phyloP scores from a whole-genome alignment of 2,888 invertebrate genomes.

The Sphinx pinastri region DNA sequence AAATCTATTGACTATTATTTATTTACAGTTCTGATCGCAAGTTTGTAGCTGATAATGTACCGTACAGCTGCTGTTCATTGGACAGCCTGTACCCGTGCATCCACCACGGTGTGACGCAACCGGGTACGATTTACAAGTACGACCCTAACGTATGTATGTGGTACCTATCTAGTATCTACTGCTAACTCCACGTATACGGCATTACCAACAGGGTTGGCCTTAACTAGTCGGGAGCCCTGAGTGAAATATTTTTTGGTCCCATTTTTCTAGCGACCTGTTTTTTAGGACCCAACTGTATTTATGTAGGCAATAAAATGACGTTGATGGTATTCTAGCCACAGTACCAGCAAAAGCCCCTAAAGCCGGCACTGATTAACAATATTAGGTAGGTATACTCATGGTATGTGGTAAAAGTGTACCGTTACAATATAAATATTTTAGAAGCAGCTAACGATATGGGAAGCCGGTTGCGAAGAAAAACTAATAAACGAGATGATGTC shows the following conservation, averaged over 20 bases:
- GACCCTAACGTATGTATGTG: constrained; percentile 63
- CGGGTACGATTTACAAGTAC: constrained; percentile 82
- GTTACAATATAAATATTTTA: constrained; percentile 36
- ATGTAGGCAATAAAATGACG: too few relatives aligned
- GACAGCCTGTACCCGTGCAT: constrained; percentile 82
- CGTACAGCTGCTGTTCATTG: constrained; percentile 86
- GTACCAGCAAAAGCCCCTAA: too few relatives aligned
- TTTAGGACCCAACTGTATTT: too few relatives aligned
- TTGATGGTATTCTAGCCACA: too few relatives aligned
- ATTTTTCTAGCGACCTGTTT: too few relatives aligned
- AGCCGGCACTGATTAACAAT: neutral
- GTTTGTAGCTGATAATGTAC: constrained; percentile 82
- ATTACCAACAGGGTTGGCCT: too few relatives aligned
- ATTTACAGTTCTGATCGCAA: constrained; percentile 55
- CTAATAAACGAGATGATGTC: constrained; percentile 77
- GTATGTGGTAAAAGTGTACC: neutral
- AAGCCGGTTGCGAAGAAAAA: constrained; percentile 76
- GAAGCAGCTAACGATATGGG: constrained; percentile 72
- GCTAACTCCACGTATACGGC: neutral
- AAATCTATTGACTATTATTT: neutral
- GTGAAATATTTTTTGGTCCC: too few relatives aligned
- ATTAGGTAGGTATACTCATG: neutral
- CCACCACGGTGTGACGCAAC: constrained; percentile 82
- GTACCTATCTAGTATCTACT: neutral
- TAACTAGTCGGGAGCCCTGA: too few relatives aligned